Conservation (phyloP, 1,140 invertebrate species). For the Drosophila virilis region DNA sequence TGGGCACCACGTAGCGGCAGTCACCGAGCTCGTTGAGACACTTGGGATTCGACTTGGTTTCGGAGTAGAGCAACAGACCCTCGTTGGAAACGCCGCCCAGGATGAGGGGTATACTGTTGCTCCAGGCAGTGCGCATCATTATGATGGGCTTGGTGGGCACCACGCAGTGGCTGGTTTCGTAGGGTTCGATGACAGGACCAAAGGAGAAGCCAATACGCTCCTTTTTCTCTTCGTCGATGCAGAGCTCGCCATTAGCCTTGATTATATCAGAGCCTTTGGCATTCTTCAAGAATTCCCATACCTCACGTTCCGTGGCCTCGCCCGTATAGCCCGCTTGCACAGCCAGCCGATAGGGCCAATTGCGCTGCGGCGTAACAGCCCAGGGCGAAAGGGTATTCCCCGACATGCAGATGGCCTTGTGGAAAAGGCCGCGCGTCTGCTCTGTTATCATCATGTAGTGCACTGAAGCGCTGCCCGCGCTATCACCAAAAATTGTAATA, state of each 20-base stretch:
- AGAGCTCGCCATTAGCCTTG: conserved; percentile 73
- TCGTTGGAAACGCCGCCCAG: conserved; percentile 84
- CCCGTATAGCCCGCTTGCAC: conserved; percentile 74
- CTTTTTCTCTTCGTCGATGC: conserved; percentile 74
- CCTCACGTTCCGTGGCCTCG: conserved; percentile 74
- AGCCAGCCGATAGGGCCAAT: conserved; percentile 79
- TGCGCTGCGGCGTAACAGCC: conserved; percentile 73
- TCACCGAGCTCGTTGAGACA: conserved; percentile 77
- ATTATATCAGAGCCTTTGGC: conserved; percentile 89
- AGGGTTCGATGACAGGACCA: conserved; percentile 84
- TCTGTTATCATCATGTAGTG: conserved; percentile 80
- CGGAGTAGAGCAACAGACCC: conserved; percentile 79
- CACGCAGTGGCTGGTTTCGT: conserved; percentile 70
- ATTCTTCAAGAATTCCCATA: conserved; percentile 84
- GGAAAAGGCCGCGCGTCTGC: conserved; percentile 85
- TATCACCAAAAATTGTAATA: conserved; percentile 84
- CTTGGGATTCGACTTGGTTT: conserved; percentile 77
- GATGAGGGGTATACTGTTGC: conserved; percentile 84
- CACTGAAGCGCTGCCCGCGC: conserved; percentile 83
- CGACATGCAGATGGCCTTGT: conserved; percentile 87
- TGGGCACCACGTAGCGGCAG: conserved; percentile 76
- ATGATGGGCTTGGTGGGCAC: conserved; percentile 76
- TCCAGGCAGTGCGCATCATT: conserved; percentile 83
- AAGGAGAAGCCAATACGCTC: conserved; percentile 79
- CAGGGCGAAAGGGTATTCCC: conserved; percentile 85